Evolutionary conservation across 2,797 vertebrate species (phyloP), one percentile per base, ranked within the genome.

Genomic region (Hipposideros larvatus): DNA sequence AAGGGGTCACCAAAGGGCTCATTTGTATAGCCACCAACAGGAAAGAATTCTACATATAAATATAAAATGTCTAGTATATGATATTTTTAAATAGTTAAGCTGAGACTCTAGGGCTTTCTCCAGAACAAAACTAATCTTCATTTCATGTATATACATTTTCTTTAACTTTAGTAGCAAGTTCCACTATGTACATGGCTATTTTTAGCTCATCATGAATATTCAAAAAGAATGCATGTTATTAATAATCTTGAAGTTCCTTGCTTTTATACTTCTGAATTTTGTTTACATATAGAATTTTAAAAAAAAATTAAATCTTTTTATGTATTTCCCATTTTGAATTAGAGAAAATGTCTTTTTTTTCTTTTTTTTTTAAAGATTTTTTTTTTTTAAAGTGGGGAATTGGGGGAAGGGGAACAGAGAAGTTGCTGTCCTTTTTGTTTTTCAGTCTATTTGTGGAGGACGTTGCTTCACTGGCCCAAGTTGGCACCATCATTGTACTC

Each of bases 121-220:
- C 22, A 34, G 18, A 41, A 92, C 16, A 43, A 43, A 80, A 80
- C 8, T 28, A 9, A 73, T 82, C 87, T 84, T 78, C 3, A 59
- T 87, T 89, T 74, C 7, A 74, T 22, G 1, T 26, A 65, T 26
- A 18, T 55, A 18, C 13, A 61, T 80, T 87, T 92, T 43, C 22
- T 89, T 91, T 94, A 68, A 82, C 28, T 85, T 95, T 63, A 55
- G 37, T 87, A 87, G 16, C 74, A 63, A 68, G 5, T n/a, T 26
- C 43, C 31, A 31, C 57, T 5, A 31, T 82, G 5, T 57, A 74
- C 13, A 80, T 2, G 24, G 21, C 41, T 77, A 43, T 93, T 90
- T 92, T 92, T 95, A 90, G 53, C 31, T 88, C 24, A 61, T 31
- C 9, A 82, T 95, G 37, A 96, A 96, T 96, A 95, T 86, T 92